phyloP scores from a whole-genome alignment of 2,113 vertebrate species.

The Ceuthmochares aereus region DNA sequence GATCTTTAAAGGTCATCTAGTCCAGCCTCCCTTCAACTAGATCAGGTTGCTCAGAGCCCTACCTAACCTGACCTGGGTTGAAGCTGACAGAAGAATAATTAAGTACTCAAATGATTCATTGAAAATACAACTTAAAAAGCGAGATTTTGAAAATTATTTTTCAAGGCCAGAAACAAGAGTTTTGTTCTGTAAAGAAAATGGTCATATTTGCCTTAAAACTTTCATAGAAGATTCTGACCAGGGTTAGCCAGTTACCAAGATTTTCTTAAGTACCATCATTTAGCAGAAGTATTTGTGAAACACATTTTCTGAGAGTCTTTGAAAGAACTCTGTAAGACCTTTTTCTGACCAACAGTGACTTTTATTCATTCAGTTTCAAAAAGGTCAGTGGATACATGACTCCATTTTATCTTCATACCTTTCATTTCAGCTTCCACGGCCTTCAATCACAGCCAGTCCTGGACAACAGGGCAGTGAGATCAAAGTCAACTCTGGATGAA shows the following conservation, averaged over 20 bases:
- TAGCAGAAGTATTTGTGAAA: neutral
- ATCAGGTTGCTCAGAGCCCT: too few species aligned
- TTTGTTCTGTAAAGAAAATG: neutral
- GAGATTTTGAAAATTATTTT: neutral
- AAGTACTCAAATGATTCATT: neutral
- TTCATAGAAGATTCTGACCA: neutral
- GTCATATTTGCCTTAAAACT: neutral
- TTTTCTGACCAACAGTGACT: neutral
- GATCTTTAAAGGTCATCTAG: too few species aligned
- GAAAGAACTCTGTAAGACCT: neutral
- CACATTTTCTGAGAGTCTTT: neutral
- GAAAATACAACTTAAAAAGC: neutral
- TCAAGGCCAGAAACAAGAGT: neutral
- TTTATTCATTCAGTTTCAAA: neutral
- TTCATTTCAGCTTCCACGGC: neutral
- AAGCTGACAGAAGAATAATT: neutral
- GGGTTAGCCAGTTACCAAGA: neutral
- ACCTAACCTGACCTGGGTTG: too few species aligned
- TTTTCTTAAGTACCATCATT: neutral
- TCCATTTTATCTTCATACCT: neutral
- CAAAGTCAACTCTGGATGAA: neutral
- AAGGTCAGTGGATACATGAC: neutral
- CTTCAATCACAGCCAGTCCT: neutral
- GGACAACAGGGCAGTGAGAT: neutral
- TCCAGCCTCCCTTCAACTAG: too few species aligned